These are phyloP conservation scores for Ceratosolen fusciceps DNA, from an alignment of 1,140 invertebrate species.

Conservation along the genomic window DNA sequence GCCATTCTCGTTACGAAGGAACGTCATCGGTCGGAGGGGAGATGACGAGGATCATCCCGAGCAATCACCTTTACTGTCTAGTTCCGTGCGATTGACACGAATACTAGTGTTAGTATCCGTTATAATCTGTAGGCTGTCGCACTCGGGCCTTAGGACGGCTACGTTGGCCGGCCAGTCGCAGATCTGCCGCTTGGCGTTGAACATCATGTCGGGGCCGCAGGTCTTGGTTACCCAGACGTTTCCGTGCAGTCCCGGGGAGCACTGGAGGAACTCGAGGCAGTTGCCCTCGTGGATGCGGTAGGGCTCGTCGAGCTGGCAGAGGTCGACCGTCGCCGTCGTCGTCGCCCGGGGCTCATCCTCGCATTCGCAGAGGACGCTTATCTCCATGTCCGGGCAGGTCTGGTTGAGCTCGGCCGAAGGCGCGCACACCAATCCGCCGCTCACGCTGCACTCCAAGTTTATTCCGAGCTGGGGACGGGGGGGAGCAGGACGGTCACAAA, in stretches of 20 bases:
- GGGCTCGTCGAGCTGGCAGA: constrained; percentile 66
- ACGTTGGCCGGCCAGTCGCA: constrained; percentile 78
- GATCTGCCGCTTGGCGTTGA: constrained; percentile 74
- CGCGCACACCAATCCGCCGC: constrained; percentile 79
- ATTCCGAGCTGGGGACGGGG: constrained; percentile 75
- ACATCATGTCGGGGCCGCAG: constrained; percentile 75
- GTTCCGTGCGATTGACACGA: neutral
- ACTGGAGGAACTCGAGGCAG: constrained; percentile 72
- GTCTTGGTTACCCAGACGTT: constrained; percentile 72
- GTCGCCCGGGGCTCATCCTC: constrained; percentile 60
- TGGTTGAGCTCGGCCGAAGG: constrained; percentile 60
- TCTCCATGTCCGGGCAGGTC: constrained; percentile 80
- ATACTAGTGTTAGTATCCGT: neutral
- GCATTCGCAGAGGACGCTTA: constrained; percentile 80
- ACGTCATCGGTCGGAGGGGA: neutral
- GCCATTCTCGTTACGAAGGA: neutral
- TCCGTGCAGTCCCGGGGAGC: constrained; percentile 64
- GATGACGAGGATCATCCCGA: neutral
- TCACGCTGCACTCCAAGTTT: constrained; percentile 81
- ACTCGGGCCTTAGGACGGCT: constrained; percentile 75
- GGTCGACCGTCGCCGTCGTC: constrained; percentile 21
- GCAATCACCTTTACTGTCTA: neutral
- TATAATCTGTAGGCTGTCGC: constrained; percentile 49
- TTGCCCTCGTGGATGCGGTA: constrained; percentile 71
- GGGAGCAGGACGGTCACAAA: too few species aligned